Percentiles rank a stretch among this genome's conserved stretches.
Evolutionary conservation across 2,113 vertebrate species (phyloP).

Genomic region (Percopsis transmontana): DNA sequence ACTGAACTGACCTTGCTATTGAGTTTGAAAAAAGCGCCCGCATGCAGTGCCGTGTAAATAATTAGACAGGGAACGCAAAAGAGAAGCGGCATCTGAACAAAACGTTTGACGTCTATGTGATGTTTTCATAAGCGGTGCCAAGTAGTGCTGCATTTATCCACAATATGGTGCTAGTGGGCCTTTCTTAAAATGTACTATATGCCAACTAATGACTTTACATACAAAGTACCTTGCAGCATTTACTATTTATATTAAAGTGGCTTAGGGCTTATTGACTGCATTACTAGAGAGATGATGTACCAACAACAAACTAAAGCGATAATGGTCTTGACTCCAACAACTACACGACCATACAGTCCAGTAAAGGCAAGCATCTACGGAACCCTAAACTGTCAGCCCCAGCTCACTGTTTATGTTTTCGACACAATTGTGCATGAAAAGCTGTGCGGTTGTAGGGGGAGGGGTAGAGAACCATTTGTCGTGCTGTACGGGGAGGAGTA

Average conservation of each 20-base stretch:
- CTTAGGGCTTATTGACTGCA: neutral
- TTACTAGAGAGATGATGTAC: neutral
- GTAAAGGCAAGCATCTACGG: no score
- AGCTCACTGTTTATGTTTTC: no score
- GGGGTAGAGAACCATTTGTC: no score
- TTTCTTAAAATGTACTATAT: slow-evolving; percentile 50
- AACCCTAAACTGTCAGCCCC: no score
- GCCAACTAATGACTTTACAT: slow-evolving; percentile 36
- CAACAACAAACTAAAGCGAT: neutral
- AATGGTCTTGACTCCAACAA: neutral
- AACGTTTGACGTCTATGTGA: slow-evolving; percentile 27
- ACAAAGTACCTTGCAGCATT: neutral
- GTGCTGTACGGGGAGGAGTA: no score
- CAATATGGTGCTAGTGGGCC: slow-evolving; percentile 73
- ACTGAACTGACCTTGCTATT: slow-evolving; percentile 63
- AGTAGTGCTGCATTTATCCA: slow-evolving; percentile 70
- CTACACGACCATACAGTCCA: no score
- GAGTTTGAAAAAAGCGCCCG: slow-evolving; percentile 67
- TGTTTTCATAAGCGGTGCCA: slow-evolving; percentile 49
- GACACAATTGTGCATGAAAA: no score
- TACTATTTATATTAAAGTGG: neutral
- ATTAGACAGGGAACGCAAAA: slow-evolving; percentile 44
- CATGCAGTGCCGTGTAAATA: slow-evolving; percentile 55
- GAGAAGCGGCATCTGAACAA: slow-evolving; percentile 46
- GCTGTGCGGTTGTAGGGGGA: no score